Conservation (phyloP, 2,797 vertebrate genomes). For the Hypotaenidia philippensis region DNA sequence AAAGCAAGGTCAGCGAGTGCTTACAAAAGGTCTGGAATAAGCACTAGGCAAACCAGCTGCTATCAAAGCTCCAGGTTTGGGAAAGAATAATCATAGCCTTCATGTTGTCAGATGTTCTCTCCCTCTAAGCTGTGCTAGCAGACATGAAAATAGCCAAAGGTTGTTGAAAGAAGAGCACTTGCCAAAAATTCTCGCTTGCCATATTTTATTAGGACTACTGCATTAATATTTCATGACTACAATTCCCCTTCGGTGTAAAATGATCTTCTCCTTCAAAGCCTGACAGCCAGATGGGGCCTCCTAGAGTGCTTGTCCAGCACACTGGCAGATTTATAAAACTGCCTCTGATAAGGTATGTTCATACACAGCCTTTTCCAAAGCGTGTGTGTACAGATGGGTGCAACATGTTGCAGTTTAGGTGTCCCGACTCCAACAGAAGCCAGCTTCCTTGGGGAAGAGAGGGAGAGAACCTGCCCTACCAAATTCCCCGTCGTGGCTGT, state of each 20-base stretch:
- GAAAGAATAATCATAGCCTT: conserved; percentile 8
- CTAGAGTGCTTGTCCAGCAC: conserved; percentile 18
- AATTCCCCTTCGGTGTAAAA: conserved; percentile 49
- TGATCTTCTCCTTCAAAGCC: conserved; percentile 42
- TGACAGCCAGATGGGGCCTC: conserved; percentile 63
- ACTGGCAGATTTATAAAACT: conserved; percentile 31
- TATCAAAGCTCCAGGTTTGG: not conserved
- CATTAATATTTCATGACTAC: conserved; percentile 68
- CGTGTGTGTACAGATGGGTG: not conserved
- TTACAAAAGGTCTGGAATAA: not conserved
- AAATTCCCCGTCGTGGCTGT: not conserved
- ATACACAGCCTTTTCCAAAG: not conserved
- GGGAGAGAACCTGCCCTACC: not conserved
- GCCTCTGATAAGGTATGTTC: conserved; percentile 20
- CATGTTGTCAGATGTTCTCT: conserved; percentile 14
- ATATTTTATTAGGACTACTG: conserved; percentile 65
- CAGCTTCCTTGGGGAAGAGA: not conserved
- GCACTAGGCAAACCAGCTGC: conserved; percentile 14
- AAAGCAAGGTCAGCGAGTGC: not conserved
- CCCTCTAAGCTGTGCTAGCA: not conserved
- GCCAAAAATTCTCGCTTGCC: conserved; percentile 63
- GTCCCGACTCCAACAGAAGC: not conserved
- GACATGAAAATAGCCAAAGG: conserved; percentile 28
- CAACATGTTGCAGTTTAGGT: not conserved
- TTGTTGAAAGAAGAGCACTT: conserved; percentile 52